These are phyloP conservation scores for Piprites chloris DNA, from an alignment of 2,113 vertebrate species.

Conservation along the genomic window DNA sequence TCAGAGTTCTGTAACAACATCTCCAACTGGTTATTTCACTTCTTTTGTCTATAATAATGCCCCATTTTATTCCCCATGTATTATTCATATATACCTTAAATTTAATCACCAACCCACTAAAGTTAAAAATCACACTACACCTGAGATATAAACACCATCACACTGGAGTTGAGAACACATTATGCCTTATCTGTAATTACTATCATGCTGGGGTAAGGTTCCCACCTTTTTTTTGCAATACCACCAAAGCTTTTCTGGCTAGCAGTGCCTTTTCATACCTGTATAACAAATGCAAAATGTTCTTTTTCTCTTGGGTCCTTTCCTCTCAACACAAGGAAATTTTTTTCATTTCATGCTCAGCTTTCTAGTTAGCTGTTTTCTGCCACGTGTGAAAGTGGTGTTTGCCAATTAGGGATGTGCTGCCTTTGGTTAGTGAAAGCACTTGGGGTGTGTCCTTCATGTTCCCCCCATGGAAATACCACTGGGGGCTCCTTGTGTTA, in stretches of 20 bases:
- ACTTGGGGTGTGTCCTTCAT: neutral
- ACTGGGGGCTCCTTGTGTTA: neutral
- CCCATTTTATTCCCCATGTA: conserved; percentile 60
- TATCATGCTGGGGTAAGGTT: conserved; percentile 63
- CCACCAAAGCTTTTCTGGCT: conserved; percentile 31
- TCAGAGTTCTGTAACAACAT: conserved; percentile 42
- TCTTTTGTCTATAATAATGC: conserved; percentile 51
- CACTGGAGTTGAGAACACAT: conserved; percentile 62
- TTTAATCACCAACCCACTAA: conserved; percentile 70
- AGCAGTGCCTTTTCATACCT: neutral
- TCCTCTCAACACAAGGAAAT: neutral
- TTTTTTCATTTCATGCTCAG: neutral
- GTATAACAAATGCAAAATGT: conserved; percentile 7
- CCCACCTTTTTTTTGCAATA: conserved; percentile 58
- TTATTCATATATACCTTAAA: conserved; percentile 74
- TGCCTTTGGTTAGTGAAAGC: neutral
- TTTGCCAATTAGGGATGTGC: neutral
- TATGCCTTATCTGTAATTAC: conserved; percentile 69
- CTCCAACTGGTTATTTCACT: conserved; percentile 59
- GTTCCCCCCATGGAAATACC: accelerated
- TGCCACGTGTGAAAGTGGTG: neutral
- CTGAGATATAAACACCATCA: conserved; percentile 72
- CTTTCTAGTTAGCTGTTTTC: neutral
- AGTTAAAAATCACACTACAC: conserved; percentile 71
- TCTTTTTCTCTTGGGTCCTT: neutral